A percentile compares a stretch with the other conserved stretches of the same genome.
phyloP scores from a whole-genome alignment of 2,888 invertebrate genomes.

The Megalurothrips usitatus region DNA sequence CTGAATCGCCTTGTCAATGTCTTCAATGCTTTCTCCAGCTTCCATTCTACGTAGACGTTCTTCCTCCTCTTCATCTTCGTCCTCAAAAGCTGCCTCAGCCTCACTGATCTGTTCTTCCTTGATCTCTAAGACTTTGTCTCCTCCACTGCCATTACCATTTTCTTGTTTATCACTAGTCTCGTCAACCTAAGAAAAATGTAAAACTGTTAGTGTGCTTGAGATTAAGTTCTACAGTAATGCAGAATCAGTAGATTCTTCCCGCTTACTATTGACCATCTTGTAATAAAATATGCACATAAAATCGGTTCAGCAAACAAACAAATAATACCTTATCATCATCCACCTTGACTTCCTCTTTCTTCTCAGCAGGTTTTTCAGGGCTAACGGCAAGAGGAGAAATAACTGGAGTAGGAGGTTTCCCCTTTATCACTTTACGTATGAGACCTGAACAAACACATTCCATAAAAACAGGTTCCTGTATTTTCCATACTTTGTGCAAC shows the following conservation, averaged over 20 bases:
- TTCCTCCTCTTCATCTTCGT: slow-evolving; percentile 27
- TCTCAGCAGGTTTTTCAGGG: not conserved
- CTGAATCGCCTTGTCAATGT: not conserved
- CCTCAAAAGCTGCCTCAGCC: slow-evolving; percentile 29
- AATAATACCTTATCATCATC: not conserved
- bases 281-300: no score
- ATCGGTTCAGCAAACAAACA: no score
- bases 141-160: not conserved
- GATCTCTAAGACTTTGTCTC: slow-evolving; percentile 28
- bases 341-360: not conserved
- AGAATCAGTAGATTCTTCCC: no score
- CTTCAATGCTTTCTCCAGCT: slow-evolving; percentile 7
- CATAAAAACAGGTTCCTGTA: no score
- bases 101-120: slow-evolving; percentile 32
- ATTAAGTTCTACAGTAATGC: not conserved
- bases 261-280: no score
- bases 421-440: slow-evolving; percentile 5
- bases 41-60: not conserved
- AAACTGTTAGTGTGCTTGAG: no score
- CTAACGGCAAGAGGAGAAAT: not conserved
- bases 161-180: not conserved
- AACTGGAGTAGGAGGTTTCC: not conserved
- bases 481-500: not conserved
- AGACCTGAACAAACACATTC: not conserved
- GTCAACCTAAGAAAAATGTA: not conserved